Evolutionary conservation across 2,797 vertebrate genomes (phyloP).

Genomic region (Xiphorhynchus erythropygius): DNA sequence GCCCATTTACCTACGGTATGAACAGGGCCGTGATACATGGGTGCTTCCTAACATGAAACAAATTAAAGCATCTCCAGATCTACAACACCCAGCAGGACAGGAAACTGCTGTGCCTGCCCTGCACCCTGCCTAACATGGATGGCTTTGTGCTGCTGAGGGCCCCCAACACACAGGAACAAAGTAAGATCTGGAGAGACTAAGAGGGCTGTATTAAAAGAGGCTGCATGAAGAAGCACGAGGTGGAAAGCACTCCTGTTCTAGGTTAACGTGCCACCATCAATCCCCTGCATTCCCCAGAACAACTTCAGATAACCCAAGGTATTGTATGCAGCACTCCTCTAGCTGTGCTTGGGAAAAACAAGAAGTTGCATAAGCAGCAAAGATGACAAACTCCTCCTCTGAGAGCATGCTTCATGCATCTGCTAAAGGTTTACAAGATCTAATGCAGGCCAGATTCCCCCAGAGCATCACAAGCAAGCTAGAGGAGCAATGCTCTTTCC

Average conservation of each 20-base stretch:
- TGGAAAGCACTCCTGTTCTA: neutral
- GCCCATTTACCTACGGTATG: neutral
- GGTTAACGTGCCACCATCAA: neutral
- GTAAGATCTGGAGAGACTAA: neutral
- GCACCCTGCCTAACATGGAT: rapidly evolving
- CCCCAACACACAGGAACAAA: neutral
- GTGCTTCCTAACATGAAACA: neutral
- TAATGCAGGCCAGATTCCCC: conserved; percentile 9
- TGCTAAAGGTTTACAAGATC: neutral
- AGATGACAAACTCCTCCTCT: neutral
- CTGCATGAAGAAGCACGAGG: neutral
- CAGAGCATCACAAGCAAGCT: neutral
- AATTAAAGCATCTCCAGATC: neutral
- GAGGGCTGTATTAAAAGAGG: neutral
- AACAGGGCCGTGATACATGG: neutral
- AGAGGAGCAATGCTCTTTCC: neutral
- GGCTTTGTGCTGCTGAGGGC: neutral
- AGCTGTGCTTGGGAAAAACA: neutral
- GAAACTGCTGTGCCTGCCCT: neutral
- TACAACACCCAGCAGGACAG: neutral
- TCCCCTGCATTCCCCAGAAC: neutral
- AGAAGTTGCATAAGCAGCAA: neutral
- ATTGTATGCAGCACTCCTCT: neutral
- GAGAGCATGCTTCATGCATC: neutral
- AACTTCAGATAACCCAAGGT: neutral